These are phyloP conservation scores for Nomada hirtipes DNA, from an alignment of 2,888 invertebrate species.

Conservation along the genomic window DNA sequence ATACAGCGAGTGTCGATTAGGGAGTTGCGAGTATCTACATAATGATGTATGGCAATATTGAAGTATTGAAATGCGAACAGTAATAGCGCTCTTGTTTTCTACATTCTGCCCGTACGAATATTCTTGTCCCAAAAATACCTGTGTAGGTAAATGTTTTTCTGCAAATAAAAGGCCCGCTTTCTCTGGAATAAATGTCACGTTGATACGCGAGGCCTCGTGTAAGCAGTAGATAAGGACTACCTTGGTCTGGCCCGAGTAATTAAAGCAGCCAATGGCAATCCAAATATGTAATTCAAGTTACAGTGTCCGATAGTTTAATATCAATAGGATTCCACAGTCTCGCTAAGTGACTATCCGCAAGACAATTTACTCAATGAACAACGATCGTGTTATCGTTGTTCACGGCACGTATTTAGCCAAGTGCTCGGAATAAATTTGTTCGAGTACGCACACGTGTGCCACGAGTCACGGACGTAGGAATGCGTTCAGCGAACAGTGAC, in stretches of 20 bases:
- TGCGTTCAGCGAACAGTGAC: constrained; percentile 20
- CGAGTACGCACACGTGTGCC: not conserved
- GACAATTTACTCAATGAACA: not conserved
- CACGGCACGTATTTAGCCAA: not conserved
- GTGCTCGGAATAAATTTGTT: not conserved
- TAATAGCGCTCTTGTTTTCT: not conserved
- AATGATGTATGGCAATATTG: not conserved
- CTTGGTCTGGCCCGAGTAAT: no score
- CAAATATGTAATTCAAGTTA: no score
- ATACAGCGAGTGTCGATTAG: not conserved
- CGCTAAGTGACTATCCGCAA: not conserved
- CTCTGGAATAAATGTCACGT: not conserved
- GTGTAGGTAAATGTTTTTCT: not conserved
- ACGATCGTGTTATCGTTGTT: not conserved
- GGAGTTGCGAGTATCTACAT: not conserved
- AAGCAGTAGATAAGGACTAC: no score
- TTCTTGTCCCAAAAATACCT: not conserved
- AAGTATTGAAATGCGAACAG: not conserved
- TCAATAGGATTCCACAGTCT: not conserved
- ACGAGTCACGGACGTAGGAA: not conserved
- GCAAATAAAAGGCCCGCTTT: not conserved
- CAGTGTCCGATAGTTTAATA: no score
- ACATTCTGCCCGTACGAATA: not conserved
- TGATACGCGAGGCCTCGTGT: not conserved
- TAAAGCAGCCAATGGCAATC: no score